Conservation (phyloP, 1,140 invertebrate species). For the Zaprionus camerounensis region DNA sequence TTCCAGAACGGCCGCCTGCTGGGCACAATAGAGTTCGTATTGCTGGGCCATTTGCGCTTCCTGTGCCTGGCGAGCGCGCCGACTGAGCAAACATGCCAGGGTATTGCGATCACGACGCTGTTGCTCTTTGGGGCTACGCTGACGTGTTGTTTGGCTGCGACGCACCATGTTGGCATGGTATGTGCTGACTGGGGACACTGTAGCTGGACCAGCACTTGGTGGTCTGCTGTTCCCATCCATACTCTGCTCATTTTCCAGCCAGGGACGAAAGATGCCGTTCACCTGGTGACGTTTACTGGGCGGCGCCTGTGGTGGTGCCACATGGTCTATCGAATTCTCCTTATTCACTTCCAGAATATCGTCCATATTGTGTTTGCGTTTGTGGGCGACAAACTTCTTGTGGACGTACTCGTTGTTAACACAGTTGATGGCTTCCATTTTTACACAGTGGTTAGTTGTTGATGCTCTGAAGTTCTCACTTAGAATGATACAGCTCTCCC, state of each 20-base stretch:
- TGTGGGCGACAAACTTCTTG: slow-evolving; percentile 55
- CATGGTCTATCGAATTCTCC: slow-evolving; percentile 21
- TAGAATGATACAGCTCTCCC: slow-evolving; percentile 45
- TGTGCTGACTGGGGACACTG: slow-evolving; percentile 20
- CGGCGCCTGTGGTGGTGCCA: not conserved
- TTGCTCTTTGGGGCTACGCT: slow-evolving; percentile 62
- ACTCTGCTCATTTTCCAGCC: slow-evolving; percentile 55
- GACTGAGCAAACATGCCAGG: slow-evolving; percentile 52
- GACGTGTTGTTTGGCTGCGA: slow-evolving; percentile 26
- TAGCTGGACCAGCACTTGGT: not conserved
- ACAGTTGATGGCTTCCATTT: slow-evolving; percentile 5
- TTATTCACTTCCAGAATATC: slow-evolving; percentile 28
- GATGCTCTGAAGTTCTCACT: slow-evolving; percentile 48
- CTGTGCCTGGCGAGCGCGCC: slow-evolving; percentile 55
- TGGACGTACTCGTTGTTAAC: slow-evolving; percentile 35
- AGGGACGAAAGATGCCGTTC: slow-evolving; percentile 56
- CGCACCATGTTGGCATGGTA: slow-evolving; percentile 70
- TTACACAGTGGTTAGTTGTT: slow-evolving; percentile 23
- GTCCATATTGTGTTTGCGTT: slow-evolving; percentile 54
- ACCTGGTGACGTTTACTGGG: slow-evolving; percentile 43
- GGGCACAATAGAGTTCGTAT: slow-evolving; percentile 48
- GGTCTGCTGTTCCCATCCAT: not conserved
- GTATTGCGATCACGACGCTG: slow-evolving; percentile 65
- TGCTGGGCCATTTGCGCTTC: slow-evolving; percentile 47
- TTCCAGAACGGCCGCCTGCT: slow-evolving; percentile 52